Evolutionary conservation across 2,888 invertebrate genomes (phyloP), one percentile per base, ranked within the genome.

Genomic region (Entomobrya multifasciata): DNA sequence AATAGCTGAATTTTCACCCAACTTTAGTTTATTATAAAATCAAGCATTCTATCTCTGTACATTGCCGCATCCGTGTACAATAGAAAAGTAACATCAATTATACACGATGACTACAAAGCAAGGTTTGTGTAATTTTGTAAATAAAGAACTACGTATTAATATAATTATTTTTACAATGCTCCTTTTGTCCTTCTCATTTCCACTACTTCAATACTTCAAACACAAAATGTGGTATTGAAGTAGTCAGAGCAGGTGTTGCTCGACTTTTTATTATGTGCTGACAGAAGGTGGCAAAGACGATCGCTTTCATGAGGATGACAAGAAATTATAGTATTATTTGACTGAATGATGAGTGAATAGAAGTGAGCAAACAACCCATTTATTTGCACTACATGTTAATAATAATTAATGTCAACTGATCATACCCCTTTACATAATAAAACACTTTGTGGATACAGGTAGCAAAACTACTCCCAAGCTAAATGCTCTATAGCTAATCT

Each of bases 231-330:
- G 13, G 15, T 22, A 20, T 44, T 44, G 1, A 44, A 20, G 41
- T 22, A 17, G 17, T 57, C 11, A 22, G 10, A 22, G n/a, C 15
- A 70, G 44, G 22, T 0, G 22, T 70, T 36, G 1, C 3, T 62
- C n/a, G 65, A 20, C 20, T 70, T 67, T 80, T 80, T 67, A 80
- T 67, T 20, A 67, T 10, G 79, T 80, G 79, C 30, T 65, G 47
- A 80, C 67, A 67, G 67, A 67, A 67, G 62, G 78, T 62, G 78
- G 22, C 17, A 57, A 57, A 57, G 17, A 20, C n/a, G 57, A 13
- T 36, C 17, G 20, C 57, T 57, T 20, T 15, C 41, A 1, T 57
- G 36, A 77, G 25, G 41, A 36, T 36, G 41, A 57, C 41, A 57
- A 30, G 57, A 36, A 27, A 76, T 76, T 52, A 52, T 52, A 55